Evolutionary conservation across 2,797 vertebrate species (phyloP).

Genomic region (Geotrypetes seraphini): DNA sequence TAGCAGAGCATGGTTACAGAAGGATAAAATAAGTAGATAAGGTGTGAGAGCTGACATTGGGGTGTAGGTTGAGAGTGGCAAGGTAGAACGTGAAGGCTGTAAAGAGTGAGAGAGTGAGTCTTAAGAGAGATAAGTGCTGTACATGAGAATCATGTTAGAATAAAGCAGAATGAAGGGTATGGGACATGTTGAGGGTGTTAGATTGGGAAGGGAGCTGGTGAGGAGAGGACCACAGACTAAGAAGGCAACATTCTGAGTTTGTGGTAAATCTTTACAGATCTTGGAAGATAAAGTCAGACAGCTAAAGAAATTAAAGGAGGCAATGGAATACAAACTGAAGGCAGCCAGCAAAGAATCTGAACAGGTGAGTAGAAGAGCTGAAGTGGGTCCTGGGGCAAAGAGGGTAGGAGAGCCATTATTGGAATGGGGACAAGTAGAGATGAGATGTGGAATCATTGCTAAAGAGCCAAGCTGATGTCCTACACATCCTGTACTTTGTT

Average conservation of each 20-base stretch:
- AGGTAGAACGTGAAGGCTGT: too few species aligned
- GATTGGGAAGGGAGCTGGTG: background rate
- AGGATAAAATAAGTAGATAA: background rate
- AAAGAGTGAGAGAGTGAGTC: too few species aligned
- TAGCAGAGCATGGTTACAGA: too few species aligned
- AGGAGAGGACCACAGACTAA: background rate
- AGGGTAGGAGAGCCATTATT: background rate
- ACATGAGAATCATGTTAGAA: too few species aligned
- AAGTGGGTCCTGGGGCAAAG: background rate
- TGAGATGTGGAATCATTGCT: background rate
- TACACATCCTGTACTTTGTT: too few species aligned
- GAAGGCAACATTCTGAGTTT: background rate
- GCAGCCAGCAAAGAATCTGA: conserved; percentile 49
- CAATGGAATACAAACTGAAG: conserved; percentile 36
- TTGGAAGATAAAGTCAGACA: conserved; percentile 37
- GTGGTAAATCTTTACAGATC: conserved; percentile 20
- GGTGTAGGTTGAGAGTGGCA: too few species aligned
- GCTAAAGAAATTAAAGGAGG: conserved; percentile 39
- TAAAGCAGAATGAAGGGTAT: too few species aligned
- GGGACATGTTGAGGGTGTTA: too few species aligned
- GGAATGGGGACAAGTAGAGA: background rate
- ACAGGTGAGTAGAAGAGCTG: conserved; percentile 25
- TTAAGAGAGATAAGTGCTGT: too few species aligned
- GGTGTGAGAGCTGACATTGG: background rate
- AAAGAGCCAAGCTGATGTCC: background rate